Evolutionary conservation across 2,113 vertebrate genomes (phyloP).

Genomic region (Poecile atricapillus): DNA sequence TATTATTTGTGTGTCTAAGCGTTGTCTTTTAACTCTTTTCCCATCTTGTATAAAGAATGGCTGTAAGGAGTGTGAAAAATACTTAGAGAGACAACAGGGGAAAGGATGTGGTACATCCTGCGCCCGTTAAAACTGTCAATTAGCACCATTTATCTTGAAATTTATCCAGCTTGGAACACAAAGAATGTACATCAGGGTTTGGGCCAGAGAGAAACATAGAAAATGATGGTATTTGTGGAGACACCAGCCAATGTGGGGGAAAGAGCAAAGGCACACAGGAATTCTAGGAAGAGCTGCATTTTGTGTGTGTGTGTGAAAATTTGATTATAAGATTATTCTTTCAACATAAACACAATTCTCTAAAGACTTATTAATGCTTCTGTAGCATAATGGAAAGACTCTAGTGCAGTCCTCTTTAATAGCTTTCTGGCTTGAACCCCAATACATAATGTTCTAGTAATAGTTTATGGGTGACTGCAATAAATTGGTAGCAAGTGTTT

Average conservation of each 20-base stretch:
- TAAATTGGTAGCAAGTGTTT: slow-evolving; percentile 81
- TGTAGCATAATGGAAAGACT: slow-evolving; percentile 70
- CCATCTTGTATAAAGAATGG: neutral
- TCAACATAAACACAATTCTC: slow-evolving; percentile 67
- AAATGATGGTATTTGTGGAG: slow-evolving; percentile 54
- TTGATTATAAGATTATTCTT: slow-evolving; percentile 70
- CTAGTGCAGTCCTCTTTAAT: slow-evolving; percentile 71
- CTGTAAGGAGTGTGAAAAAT: slow-evolving; percentile 26
- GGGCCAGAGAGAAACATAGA: slow-evolving; percentile 57
- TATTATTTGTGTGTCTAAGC: neutral
- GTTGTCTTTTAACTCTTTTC: slow-evolving; percentile 34
- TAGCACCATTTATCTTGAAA: slow-evolving; percentile 72
- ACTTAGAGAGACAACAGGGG: slow-evolving; percentile 30
- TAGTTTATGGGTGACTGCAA: slow-evolving; percentile 80
- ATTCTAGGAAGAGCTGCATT: slow-evolving; percentile 54
- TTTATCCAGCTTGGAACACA: slow-evolving; percentile 59
- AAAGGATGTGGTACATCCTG: slow-evolving; percentile 56
- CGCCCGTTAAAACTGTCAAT: slow-evolving; percentile 62
- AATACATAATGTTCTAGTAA: slow-evolving; percentile 83
- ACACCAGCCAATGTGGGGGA: neutral
- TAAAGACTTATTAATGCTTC: slow-evolving; percentile 71
- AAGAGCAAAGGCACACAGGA: slow-evolving; percentile 48
- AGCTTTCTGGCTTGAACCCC: slow-evolving; percentile 78
- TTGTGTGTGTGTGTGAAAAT: slow-evolving; percentile 65
- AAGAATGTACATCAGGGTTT: slow-evolving; percentile 29